Evolutionary conservation across 2,888 invertebrate species (phyloP).

Genomic region (Lasioglossum figueresi): DNA sequence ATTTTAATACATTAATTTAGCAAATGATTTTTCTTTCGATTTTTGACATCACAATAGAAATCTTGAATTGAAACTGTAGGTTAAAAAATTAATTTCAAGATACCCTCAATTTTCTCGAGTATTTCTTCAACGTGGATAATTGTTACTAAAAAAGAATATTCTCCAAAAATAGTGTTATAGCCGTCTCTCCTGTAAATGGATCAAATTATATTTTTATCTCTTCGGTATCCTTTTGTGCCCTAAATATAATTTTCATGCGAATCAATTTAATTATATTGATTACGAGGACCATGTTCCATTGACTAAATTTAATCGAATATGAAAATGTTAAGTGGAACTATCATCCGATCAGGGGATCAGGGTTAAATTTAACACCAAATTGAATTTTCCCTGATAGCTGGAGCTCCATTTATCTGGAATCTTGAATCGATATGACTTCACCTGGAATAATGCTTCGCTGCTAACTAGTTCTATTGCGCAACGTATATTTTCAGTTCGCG

Average conservation of each 20-base stretch:
- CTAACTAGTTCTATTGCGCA: not conserved
- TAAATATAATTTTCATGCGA: not conserved
- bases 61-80: not conserved
- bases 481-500: not conserved
- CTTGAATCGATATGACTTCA: not conserved
- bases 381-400: not conserved
- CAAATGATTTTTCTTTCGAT: not conserved
- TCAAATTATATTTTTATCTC: not conserved
- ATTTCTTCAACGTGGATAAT: not conserved
- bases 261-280: not conserved
- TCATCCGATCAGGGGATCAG: not conserved
- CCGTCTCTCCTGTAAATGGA: not conserved
- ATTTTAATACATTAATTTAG: not conserved
- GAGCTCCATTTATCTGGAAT: not conserved
- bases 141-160: not conserved
- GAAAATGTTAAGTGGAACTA: not conserved
- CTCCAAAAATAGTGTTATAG: not conserved
- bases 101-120: not conserved
- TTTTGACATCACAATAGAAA: not conserved
- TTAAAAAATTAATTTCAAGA: not conserved
- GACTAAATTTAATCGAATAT: not conserved
- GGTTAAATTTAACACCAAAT: not conserved
- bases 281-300: not conserved
- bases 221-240: not conserved
- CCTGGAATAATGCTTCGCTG: not conserved